A percentile compares a stretch with the other conserved stretches of the same genome.
phyloP scores from a whole-genome alignment of 2,113 vertebrate genomes.

The Sinocyclocheilus grahami region DNA sequence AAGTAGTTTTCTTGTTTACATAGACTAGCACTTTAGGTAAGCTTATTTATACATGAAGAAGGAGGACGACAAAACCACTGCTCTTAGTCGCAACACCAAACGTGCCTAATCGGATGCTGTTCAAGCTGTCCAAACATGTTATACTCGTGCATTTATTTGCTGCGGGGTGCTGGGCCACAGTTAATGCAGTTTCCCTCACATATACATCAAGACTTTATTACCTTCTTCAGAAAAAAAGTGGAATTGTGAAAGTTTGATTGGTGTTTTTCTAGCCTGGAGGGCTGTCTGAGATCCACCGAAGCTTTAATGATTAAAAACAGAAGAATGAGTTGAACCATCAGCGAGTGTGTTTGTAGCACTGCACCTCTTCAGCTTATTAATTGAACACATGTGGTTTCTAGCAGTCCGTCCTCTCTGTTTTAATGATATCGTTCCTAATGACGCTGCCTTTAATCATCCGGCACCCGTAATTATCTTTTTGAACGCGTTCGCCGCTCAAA shows the following conservation, averaged over 20 bases:
- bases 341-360: conserved; percentile 32
- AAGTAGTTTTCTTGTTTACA: conserved; percentile 22
- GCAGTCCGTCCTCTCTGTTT: conserved; percentile 34
- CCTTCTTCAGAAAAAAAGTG: conserved; percentile 30
- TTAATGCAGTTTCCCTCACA: conserved; percentile 30
- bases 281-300: conserved; percentile 3
- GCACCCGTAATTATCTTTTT: conserved; percentile 34
- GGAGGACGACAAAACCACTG: neutral
- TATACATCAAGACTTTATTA: conserved; percentile 45
- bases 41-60: neutral
- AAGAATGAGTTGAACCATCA: conserved; percentile 39
- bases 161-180: conserved; percentile 1
- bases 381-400: conserved; percentile 29
- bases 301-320: conserved; percentile 43
- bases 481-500: neutral
- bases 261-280: conserved; percentile 34
- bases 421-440: conserved; percentile 41
- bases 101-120: neutral
- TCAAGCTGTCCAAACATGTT: conserved; percentile 16
- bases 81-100: conserved; percentile 10
- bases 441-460: conserved; percentile 36
- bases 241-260: conserved; percentile 45
- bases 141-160: conserved; percentile 16
- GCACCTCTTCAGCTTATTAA: conserved; percentile 31
- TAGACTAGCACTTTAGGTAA: neutral